Conservation (phyloP, 2,888 invertebrate species). For the Digitonthophagus gazella region DNA sequence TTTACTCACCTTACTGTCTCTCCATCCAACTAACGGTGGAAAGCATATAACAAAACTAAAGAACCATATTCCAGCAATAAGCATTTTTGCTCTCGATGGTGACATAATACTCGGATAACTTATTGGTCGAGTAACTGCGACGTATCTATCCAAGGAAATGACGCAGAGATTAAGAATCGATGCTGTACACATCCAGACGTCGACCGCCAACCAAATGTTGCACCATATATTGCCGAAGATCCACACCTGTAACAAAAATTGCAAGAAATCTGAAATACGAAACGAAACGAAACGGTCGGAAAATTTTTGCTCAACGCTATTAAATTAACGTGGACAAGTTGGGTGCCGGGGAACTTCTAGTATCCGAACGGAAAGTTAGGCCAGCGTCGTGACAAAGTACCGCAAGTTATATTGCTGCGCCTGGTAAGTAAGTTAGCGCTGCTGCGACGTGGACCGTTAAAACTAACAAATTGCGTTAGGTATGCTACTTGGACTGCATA, state of each 20-base stretch:
- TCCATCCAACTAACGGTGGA: slow-evolving; percentile 94
- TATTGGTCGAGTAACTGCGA: slow-evolving; percentile 95
- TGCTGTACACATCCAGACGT: slow-evolving; percentile 99
- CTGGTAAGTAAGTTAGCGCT: not conserved
- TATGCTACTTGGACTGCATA: not conserved
- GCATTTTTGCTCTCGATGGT: slow-evolving; percentile 75
- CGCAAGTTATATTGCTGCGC: not conserved
- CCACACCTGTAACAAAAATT: slow-evolving; percentile 71
- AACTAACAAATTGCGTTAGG: not conserved
- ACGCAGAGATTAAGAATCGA: slow-evolving; percentile 95
- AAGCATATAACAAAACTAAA: slow-evolving; percentile 95
- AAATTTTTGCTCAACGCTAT: not conserved
- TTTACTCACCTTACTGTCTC: slow-evolving; percentile 64
- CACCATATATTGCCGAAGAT: slow-evolving; percentile 96
- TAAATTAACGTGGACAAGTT: not conserved
- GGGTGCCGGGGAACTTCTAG: not conserved
- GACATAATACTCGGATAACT: slow-evolving; percentile 93
- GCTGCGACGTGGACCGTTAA: not conserved
- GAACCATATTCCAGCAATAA: slow-evolving; percentile 93
- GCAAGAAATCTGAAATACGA: not conserved
- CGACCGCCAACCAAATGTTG: slow-evolving; percentile 93
- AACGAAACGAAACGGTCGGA: not conserved
- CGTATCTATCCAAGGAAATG: slow-evolving; percentile 91
- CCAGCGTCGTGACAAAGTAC: not conserved
- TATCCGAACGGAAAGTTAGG: not conserved